These are phyloP conservation scores for Nomada fabriciana DNA, from an alignment of 2,888 invertebrate genomes.

Conservation along the genomic window DNA sequence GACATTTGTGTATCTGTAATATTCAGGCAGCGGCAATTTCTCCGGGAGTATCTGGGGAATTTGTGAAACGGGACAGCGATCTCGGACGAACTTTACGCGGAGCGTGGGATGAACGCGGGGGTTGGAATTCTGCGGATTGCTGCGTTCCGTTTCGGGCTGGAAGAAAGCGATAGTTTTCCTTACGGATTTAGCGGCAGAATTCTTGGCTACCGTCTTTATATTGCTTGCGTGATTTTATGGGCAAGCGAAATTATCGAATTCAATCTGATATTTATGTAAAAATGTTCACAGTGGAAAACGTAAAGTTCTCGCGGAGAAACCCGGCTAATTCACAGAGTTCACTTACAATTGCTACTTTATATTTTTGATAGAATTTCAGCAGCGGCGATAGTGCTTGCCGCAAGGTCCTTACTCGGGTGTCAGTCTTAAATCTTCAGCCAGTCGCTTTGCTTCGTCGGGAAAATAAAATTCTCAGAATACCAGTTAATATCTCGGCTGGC, in stretches of 20 bases:
- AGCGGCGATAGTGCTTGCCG: neutral
- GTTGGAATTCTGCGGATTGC: neutral
- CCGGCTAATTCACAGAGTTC: neutral
- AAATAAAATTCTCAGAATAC: slow-evolving; percentile 24
- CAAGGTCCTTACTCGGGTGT: neutral
- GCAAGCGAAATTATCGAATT: too few relatives aligned
- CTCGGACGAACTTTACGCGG: neutral
- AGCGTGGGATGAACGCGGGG: neutral
- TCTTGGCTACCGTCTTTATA: too few relatives aligned
- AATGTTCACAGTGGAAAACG: neutral
- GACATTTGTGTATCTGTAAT: slow-evolving; percentile 48
- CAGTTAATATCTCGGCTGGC: slow-evolving; percentile 27
- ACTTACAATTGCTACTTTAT: too few relatives aligned
- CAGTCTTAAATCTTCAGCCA: slow-evolving; percentile 12
- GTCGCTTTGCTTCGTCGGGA: neutral
- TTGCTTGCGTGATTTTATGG: too few relatives aligned
- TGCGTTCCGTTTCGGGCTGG: neutral
- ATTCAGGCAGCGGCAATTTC: slow-evolving; percentile 35
- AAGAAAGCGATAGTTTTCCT: neutral
- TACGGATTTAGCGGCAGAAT: too few relatives aligned
- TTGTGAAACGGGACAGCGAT: slow-evolving; percentile 16
- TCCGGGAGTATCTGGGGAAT: slow-evolving; percentile 20
- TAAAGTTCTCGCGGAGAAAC: neutral
- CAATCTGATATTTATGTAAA: too few relatives aligned
- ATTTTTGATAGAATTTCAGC: too few relatives aligned